Percentiles rank a stretch among this genome's conserved stretches.
Evolutionary conservation across 2,113 vertebrate genomes (phyloP).

Genomic region (Calonectris borealis): DNA sequence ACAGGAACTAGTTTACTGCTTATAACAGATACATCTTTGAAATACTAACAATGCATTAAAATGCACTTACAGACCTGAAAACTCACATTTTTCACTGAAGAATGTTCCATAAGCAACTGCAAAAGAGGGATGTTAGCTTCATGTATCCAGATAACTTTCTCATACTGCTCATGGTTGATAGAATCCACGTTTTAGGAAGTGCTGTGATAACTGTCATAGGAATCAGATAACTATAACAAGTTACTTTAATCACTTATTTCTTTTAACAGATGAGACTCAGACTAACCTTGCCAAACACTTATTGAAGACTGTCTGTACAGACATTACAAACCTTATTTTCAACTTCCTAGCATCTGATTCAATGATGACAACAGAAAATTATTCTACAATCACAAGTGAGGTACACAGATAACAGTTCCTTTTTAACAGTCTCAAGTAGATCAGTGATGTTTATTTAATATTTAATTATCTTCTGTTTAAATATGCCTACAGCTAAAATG

Average conservation of each 20-base stretch:
- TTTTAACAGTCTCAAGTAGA: not conserved
- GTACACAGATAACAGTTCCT: constrained; percentile 61
- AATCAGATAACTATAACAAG: not conserved
- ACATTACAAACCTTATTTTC: constrained; percentile 91
- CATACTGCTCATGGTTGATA: not conserved
- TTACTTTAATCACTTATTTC: not conserved
- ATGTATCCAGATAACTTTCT: not conserved
- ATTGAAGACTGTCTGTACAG: constrained; percentile 89
- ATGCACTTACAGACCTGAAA: not conserved
- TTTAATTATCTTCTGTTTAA: not conserved
- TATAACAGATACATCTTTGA: not conserved
- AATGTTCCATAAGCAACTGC: not conserved
- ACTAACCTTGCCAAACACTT: constrained; percentile 84
- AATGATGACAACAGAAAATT: constrained; percentile 89
- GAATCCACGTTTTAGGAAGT: not conserved
- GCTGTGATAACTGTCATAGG: not conserved
- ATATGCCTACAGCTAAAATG: not conserved
- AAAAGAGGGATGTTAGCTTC: not conserved
- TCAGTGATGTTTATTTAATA: not conserved
- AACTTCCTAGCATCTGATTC: constrained; percentile 90
- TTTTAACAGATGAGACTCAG: constrained; percentile 90
- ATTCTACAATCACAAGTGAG: constrained; percentile 84
- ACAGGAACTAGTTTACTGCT: not conserved
- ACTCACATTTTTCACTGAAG: not conserved
- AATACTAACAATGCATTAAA: not conserved